Conservation (phyloP, 1,140 invertebrate genomes). For the Pygmarrhopalites habei region DNA sequence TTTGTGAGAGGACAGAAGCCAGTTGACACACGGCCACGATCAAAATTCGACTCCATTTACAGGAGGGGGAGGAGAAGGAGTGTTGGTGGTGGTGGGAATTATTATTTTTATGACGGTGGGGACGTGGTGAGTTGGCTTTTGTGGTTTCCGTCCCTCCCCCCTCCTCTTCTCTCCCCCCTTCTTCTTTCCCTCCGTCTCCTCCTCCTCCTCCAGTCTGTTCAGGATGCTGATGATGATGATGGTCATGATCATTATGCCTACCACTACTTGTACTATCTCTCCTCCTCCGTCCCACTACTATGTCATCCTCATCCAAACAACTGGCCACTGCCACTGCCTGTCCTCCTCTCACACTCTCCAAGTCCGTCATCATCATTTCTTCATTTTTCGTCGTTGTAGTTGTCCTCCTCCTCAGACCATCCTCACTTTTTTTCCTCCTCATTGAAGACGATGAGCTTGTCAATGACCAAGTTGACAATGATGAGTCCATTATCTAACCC, state of each 20-base stretch:
- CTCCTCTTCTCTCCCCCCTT: neutral
- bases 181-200: neutral
- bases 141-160: neutral
- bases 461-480: too few relatives aligned
- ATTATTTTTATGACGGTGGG: neutral
- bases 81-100: constrained; percentile 19
- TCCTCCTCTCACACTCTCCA: too few relatives aligned
- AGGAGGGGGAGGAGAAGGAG: constrained; percentile 23
- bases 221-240: constrained; percentile 11
- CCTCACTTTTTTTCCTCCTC: too few relatives aligned
- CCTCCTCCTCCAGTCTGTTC: neutral
- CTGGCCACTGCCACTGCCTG: too few relatives aligned
- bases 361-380: too few relatives aligned
- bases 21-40: constrained; percentile 39
- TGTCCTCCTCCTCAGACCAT: too few relatives aligned
- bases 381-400: too few relatives aligned
- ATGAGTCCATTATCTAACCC: too few relatives aligned
- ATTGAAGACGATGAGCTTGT: too few relatives aligned
- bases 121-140: neutral
- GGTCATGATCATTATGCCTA: constrained; percentile 16
- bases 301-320: too few relatives aligned
- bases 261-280: too few relatives aligned
- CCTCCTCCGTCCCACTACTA: too few relatives aligned
- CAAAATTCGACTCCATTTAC: constrained; percentile 37
- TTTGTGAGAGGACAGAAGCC: constrained; percentile 38